Evolutionary conservation across 2,797 vertebrate species (phyloP).

Genomic region (Acrossocheilus fasciatus): DNA sequence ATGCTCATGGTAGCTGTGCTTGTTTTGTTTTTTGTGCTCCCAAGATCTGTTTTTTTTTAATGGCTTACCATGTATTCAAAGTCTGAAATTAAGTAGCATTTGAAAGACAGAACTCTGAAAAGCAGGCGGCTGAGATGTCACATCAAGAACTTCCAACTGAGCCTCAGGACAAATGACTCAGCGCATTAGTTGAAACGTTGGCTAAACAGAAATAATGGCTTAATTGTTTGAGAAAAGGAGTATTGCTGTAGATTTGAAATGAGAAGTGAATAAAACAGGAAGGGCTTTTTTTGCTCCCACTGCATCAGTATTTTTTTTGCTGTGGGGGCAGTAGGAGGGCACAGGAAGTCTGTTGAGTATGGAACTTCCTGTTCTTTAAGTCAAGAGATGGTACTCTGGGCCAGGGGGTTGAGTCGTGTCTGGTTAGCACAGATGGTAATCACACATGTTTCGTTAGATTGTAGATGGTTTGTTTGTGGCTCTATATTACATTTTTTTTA

Average conservation of each 20-base stretch:
- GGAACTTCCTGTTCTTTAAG: conserved; percentile 48
- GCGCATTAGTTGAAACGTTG: conserved; percentile 64
- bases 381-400: conserved; percentile 25
- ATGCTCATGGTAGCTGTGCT: conserved; percentile 19
- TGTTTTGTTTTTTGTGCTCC: conserved; percentile 10
- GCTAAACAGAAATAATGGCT: conserved; percentile 59
- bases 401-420: conserved; percentile 13
- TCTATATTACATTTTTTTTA: conserved; percentile 25
- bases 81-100: conserved; percentile 16
- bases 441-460: neutral
- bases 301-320: conserved; percentile 43
- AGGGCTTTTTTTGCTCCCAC: conserved; percentile 33
- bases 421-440: conserved; percentile 20
- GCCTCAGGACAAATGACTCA: conserved; percentile 67
- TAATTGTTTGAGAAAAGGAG: conserved; percentile 69
- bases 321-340: conserved; percentile 12
- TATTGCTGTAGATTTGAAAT: conserved; percentile 68
- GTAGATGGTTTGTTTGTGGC: neutral
- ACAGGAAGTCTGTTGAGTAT: conserved; percentile 40
- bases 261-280: conserved; percentile 29
- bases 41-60: conserved; percentile 31
- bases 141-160: neutral
- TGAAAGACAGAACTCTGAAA: conserved; percentile 11
- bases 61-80: neutral
- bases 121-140: conserved; percentile 17